Evolutionary conservation across 2,888 invertebrate species (phyloP).

Genomic region (Helicoverpa assulta): DNA sequence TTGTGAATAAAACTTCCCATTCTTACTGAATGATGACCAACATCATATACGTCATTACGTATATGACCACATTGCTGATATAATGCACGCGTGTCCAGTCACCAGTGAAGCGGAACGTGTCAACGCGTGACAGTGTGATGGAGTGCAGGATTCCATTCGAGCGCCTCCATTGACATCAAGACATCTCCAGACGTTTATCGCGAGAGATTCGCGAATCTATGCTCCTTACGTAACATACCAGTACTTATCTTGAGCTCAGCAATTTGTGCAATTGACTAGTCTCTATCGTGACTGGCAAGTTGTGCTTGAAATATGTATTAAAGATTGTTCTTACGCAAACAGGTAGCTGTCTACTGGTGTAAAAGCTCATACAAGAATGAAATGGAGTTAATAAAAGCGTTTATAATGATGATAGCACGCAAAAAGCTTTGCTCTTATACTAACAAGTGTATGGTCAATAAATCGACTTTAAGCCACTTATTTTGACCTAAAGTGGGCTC

Average conservation of each 20-base stretch:
- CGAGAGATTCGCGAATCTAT: neutral
- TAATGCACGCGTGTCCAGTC: slow-evolving; percentile 29
- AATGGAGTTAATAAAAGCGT: too few relatives aligned
- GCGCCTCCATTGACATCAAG: slow-evolving; percentile 14
- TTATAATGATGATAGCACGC: too few relatives aligned
- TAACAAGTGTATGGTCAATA: neutral
- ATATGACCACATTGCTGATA: slow-evolving; percentile 18
- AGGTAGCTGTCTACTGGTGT: too few relatives aligned
- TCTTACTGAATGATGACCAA: too few relatives aligned
- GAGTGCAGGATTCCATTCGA: slow-evolving; percentile 20
- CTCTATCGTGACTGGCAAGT: too few relatives aligned
- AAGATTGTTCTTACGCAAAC: too few relatives aligned
- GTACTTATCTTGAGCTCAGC: neutral
- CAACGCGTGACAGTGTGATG: slow-evolving; percentile 10
- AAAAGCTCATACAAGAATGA: too few relatives aligned
- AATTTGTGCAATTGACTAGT: neutral
- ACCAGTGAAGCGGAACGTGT: slow-evolving; percentile 39
- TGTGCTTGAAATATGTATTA: too few relatives aligned
- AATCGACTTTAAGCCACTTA: neutral
- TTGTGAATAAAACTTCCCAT: neutral
- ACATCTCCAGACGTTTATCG: slow-evolving; percentile 8
- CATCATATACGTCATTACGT: slow-evolving; percentile 9
- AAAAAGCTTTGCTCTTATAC: too few relatives aligned
- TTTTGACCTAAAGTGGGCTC: neutral
- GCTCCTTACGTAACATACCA: neutral